Percentiles rank a stretch among this genome's conserved stretches.
phyloP scores from a whole-genome alignment of 2,888 invertebrate genomes.

The Eristalinus sepulchralis region DNA sequence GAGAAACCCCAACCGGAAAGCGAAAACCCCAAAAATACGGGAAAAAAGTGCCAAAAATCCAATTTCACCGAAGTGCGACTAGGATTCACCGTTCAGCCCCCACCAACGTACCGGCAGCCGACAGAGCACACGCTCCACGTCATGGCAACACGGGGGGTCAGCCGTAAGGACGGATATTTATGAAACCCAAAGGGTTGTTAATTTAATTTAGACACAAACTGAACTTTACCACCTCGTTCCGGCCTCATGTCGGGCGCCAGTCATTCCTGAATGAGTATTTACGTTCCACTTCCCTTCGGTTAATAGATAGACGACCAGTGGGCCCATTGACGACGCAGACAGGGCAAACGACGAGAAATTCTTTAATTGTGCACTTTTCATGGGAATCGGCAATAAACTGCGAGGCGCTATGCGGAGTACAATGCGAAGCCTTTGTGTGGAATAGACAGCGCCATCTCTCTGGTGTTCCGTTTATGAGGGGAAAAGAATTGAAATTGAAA shows the following conservation, averaged over 20 bases:
- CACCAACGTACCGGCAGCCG: neutral
- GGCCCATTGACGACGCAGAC: neutral
- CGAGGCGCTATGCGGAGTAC: neutral
- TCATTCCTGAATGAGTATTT: neutral
- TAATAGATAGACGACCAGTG: neutral
- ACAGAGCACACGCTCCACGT: neutral
- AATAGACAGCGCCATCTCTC: neutral
- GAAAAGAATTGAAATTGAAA: neutral
- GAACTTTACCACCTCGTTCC: neutral
- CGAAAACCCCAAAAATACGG: neutral
- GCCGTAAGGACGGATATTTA: neutral
- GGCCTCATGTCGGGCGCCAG: neutral
- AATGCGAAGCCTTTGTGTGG: neutral
- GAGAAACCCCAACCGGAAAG: neutral
- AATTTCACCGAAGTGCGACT: neutral
- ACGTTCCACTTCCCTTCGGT: neutral
- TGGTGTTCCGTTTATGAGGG: neutral
- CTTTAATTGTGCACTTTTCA: slow-evolving; percentile 5
- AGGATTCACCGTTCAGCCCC: neutral
- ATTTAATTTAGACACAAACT: slow-evolving; percentile 3
- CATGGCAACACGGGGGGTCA: slow-evolving; percentile 2
- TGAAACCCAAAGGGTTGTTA: slow-evolving; percentile 14
- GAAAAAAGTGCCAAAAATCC: neutral
- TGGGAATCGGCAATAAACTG: neutral
- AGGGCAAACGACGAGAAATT: neutral